phyloP scores from a whole-genome alignment of 2,888 invertebrate genomes.

The Oxytorus armatus region DNA sequence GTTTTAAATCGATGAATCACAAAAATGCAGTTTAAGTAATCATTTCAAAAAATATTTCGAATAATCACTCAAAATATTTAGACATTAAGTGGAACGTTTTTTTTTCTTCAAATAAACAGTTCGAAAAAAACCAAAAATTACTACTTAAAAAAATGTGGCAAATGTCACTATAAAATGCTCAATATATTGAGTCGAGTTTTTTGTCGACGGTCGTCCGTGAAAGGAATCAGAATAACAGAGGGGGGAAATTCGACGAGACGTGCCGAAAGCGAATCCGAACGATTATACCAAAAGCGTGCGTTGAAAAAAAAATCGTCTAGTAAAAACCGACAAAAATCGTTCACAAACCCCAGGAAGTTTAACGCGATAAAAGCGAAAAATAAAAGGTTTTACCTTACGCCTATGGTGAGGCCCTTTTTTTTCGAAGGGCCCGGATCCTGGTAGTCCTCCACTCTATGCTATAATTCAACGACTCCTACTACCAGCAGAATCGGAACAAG shows the following conservation, averaged over 20 bases:
- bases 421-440: constrained; percentile 76
- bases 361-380: neutral
- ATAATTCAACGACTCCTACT: constrained; percentile 5
- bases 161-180: neutral
- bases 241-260: constrained; percentile 12
- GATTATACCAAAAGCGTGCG: constrained; percentile 5
- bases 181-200: neutral
- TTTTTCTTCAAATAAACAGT: no score
- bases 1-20: no score
- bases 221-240: neutral
- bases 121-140: no score
- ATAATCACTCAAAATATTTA: no score
- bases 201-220: neutral
- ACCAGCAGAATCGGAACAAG: constrained; percentile 30
- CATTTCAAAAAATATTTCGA: no score
- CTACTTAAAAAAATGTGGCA: no score
- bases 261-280: neutral
- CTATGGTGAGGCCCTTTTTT: constrained; percentile 62
- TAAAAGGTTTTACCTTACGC: constrained; percentile 60
- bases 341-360: neutral
- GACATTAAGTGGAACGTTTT: no score
- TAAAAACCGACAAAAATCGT: neutral
- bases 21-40: no score
- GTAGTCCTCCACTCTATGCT: constrained; percentile 56
- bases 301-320: neutral